These are phyloP conservation scores for Drosophila cyrtoloma DNA, from an alignment of 2,888 invertebrate species.

Conservation along the genomic window DNA sequence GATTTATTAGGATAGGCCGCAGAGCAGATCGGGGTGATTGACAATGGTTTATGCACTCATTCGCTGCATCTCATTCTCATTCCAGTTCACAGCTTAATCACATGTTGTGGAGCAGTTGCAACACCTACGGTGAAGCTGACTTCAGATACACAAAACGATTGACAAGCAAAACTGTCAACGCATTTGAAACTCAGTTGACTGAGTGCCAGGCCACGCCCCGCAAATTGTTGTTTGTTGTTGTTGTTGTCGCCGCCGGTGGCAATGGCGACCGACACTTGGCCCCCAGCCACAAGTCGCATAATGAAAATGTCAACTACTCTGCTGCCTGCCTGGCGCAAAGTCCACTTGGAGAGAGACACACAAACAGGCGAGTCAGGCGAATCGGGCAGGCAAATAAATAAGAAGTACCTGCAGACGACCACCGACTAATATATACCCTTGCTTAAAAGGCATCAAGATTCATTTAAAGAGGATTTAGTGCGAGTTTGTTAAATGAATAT, in stretches of 20 bases:
- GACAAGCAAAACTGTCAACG: slow-evolving; percentile 74
- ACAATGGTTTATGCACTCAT: slow-evolving; percentile 38
- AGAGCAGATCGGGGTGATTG: slow-evolving; percentile 13
- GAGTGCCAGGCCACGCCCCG: slow-evolving; percentile 60
- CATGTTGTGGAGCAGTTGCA: slow-evolving; percentile 50
- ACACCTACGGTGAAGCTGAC: slow-evolving; percentile 50
- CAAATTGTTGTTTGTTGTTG: slow-evolving; percentile 18
- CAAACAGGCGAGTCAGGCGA: slow-evolving; percentile 20
- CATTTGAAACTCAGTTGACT: slow-evolving; percentile 71
- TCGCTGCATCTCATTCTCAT: slow-evolving; percentile 13
- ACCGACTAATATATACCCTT: slow-evolving; percentile 28
- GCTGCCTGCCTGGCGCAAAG: slow-evolving; percentile 49
- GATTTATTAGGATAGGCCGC: slow-evolving; percentile 13
- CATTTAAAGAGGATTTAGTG: too few species aligned
- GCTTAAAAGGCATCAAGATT: too few species aligned
- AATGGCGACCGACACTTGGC: slow-evolving; percentile 65
- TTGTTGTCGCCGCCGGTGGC: slow-evolving; percentile 63
- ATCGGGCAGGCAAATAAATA: slow-evolving; percentile 44
- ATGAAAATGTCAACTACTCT: slow-evolving; percentile 73
- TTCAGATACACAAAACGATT: slow-evolving; percentile 67
- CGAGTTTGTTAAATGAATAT: background rate
- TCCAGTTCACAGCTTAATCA: slow-evolving; percentile 67
- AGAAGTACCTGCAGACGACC: background rate
- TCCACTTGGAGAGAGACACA: slow-evolving; percentile 40
- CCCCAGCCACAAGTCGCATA: slow-evolving; percentile 64